Conservation (phyloP, 2,113 vertebrate species). For the Callaeas wilsoni region DNA sequence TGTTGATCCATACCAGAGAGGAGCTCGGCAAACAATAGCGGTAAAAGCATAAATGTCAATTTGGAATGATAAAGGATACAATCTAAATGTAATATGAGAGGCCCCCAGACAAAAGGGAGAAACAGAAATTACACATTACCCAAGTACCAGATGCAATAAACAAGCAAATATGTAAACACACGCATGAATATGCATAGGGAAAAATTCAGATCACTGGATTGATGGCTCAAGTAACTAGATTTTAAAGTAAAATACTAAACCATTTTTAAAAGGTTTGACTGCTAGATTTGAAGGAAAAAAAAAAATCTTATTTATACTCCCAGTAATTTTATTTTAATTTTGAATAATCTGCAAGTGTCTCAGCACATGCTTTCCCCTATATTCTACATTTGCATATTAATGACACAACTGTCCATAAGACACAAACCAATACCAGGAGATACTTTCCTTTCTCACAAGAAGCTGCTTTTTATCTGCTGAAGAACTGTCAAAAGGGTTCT, state of each 20-base stretch:
- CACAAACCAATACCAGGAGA: background rate
- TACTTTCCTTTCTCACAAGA: constrained; percentile 20
- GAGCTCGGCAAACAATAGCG: constrained; percentile 84
- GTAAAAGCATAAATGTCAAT: constrained; percentile 90
- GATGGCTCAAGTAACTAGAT: constrained; percentile 64
- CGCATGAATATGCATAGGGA: constrained; percentile 65
- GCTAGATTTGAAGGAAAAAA: background rate
- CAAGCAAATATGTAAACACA: constrained; percentile 38
- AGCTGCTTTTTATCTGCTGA: constrained; percentile 42
- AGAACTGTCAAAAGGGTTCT: constrained; percentile 64
- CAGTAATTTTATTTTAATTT: constrained; percentile 44
- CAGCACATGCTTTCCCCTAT: background rate
- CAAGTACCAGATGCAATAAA: constrained; percentile 65
- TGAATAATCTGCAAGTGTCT: background rate
- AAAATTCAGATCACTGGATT: constrained; percentile 66
- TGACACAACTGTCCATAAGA: constrained; percentile 30
- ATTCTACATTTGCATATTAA: background rate
- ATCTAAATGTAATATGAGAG: constrained; percentile 87
- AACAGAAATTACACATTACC: constrained; percentile 79
- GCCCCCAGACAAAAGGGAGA: constrained; percentile 83
- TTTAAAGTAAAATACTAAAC: constrained; percentile 57
- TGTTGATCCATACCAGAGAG: constrained; percentile 74
- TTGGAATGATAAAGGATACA: constrained; percentile 88
- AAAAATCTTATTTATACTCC: constrained; percentile 16
- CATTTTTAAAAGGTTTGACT: constrained; percentile 30